Evolutionary conservation across 2,888 invertebrate genomes (phyloP).

Genomic region (Plemyria rubiginata): DNA sequence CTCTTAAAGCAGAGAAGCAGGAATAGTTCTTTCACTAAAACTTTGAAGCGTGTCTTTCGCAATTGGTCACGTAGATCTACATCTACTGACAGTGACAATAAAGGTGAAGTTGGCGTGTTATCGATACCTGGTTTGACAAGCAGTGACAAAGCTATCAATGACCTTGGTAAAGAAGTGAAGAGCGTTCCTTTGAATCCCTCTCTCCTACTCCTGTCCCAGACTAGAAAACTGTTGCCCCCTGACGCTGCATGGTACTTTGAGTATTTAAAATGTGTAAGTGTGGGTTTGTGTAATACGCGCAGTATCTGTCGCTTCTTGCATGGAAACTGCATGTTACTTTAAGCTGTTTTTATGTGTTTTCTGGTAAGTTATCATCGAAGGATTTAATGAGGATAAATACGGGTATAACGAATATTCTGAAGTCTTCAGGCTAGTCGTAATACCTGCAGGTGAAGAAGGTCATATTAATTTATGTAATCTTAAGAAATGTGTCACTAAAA

Average conservation of each 20-base stretch:
- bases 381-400: too few species aligned
- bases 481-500: conserved; percentile 20
- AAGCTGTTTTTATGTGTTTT: conserved; percentile 9
- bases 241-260: conserved; percentile 82
- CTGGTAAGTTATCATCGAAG: neutral
- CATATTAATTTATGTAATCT: neutral
- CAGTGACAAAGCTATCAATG: conserved; percentile 64
- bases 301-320: conserved; percentile 32
- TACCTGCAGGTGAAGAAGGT: too few species aligned
- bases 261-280: conserved; percentile 80
- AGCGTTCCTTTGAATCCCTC: conserved; percentile 69
- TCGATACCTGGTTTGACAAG: conserved; percentile 70
- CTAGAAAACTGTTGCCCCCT: conserved; percentile 64
- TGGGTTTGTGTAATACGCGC: conserved; percentile 59
- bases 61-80: conserved; percentile 56
- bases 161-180: conserved; percentile 69
- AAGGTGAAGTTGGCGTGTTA: conserved; percentile 68
- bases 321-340: conserved; percentile 25
- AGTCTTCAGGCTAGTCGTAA: too few species aligned
- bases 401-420: neutral
- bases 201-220: conserved; percentile 71
- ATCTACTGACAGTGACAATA: conserved; percentile 53
- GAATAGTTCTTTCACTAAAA: conserved; percentile 57
- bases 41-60: conserved; percentile 51
- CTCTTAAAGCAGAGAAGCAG: conserved; percentile 57